Evolutionary conservation across 2,113 vertebrate genomes (phyloP).

Genomic region (Hymenochirus boettgeri): DNA sequence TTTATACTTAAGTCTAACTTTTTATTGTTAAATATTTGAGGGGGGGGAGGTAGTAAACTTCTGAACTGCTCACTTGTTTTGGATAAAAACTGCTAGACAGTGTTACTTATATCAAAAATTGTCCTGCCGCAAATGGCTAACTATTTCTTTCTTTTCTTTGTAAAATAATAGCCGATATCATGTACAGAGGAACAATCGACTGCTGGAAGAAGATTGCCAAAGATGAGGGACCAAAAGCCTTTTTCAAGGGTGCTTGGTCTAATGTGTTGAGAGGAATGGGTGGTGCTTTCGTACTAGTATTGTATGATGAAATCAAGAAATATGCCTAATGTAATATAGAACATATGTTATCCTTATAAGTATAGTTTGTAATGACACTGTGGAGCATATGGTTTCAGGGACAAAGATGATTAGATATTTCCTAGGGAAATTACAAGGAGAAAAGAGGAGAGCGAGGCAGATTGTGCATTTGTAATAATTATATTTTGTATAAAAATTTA

Average conservation of each 20-base stretch:
- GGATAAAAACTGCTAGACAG: too few species aligned
- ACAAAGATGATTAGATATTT: constrained; percentile 59
- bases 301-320: constrained; percentile 98
- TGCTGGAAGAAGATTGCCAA: constrained; percentile 96
- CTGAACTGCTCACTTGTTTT: too few species aligned
- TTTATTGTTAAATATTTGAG: too few species aligned
- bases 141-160: constrained; percentile 19
- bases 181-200: constrained; percentile 95
- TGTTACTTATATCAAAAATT: too few species aligned
- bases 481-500: constrained; percentile 58
- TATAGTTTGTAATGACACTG: constrained; percentile 61
- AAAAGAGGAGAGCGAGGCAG: constrained; percentile 34
- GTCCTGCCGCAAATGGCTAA: too few species aligned
- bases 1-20: too few species aligned
- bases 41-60: too few species aligned
- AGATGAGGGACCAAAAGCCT: constrained; percentile 87
- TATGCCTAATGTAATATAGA: constrained; percentile 65
- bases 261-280: constrained; percentile 98
- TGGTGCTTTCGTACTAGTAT: constrained; percentile 93
- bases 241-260: constrained; percentile 98
- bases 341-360: constrained; percentile 54
- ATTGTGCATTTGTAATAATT: constrained; percentile 45
- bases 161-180: constrained; percentile 87
- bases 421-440: constrained; percentile 60
- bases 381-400: constrained; percentile 58